Percentiles rank a stretch among this genome's conserved stretches.
phyloP scores from a whole-genome alignment of 2,888 invertebrate species.

The Argyresthia albistria region DNA sequence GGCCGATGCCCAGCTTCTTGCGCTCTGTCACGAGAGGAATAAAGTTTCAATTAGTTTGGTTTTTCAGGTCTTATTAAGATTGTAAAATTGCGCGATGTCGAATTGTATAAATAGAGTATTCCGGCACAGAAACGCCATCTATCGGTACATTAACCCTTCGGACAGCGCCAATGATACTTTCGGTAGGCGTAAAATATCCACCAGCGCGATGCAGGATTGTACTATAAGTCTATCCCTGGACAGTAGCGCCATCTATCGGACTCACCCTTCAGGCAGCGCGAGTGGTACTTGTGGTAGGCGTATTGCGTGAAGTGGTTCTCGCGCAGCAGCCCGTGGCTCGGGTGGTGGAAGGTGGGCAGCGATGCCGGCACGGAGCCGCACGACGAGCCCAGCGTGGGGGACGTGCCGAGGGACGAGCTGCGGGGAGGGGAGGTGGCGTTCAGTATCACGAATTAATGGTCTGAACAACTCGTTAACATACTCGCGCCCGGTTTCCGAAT shows the following conservation, averaged over 20 bases:
- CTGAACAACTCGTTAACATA: too few species aligned
- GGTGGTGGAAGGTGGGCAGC: slow-evolving; percentile 94
- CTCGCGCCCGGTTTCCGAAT: too few species aligned
- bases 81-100: too few species aligned
- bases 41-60: too few species aligned
- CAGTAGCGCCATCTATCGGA: too few species aligned
- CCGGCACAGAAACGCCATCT: too few species aligned
- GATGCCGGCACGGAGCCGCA: slow-evolving; percentile 87
- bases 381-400: slow-evolving; percentile 75
- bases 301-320: slow-evolving; percentile 99
- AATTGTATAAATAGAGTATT: too few species aligned
- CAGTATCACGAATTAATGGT: too few species aligned
- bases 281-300: slow-evolving; percentile 96
- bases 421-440: neutral
- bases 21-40: slow-evolving; percentile 81
- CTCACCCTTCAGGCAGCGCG: slow-evolving; percentile 90
- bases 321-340: slow-evolving; percentile 92
- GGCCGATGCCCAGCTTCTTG: slow-evolving; percentile 92
- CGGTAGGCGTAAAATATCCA: too few species aligned
- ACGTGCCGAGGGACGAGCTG: slow-evolving; percentile 84
- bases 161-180: neutral
- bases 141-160: neutral
- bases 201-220: too few species aligned
- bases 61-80: too few species aligned
- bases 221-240: too few species aligned